Conservation (phyloP, 2,797 vertebrate genomes). For the Saxicola maurus region DNA sequence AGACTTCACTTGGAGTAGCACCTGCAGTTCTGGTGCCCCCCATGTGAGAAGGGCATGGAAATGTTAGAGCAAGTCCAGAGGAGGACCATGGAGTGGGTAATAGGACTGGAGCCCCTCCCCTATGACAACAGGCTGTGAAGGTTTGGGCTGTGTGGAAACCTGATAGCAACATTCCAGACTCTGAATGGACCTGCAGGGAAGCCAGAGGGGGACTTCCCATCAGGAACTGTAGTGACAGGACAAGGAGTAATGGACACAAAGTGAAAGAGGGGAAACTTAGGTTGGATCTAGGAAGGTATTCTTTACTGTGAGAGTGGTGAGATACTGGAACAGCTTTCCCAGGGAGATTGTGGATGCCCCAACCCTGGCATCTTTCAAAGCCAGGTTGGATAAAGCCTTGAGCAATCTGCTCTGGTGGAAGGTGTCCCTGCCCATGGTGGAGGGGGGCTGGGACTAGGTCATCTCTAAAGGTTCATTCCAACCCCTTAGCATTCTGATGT, state of each 20-base stretch:
- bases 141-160: neutral
- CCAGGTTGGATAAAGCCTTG: neutral
- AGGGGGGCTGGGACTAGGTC: accelerated
- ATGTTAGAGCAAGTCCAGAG: neutral
- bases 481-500: neutral
- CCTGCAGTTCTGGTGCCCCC: neutral
- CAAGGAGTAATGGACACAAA: neutral
- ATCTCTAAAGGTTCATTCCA: neutral
- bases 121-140: accelerated
- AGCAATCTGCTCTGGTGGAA: neutral
- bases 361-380: neutral
- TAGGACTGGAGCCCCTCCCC: neutral
- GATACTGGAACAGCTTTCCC: neutral
- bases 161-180: neutral
- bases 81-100: neutral
- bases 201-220: neutral
- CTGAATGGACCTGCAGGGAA: neutral
- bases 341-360: neutral
- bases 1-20: neutral
- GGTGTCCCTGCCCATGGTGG: neutral
- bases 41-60: neutral
- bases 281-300: too few species aligned
- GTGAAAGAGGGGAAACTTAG: neutral
- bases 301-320: too few species aligned
- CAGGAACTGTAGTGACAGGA: neutral